Evolutionary conservation across 2,797 vertebrate genomes (phyloP).

Genomic region (Aulostomus chinensis): DNA sequence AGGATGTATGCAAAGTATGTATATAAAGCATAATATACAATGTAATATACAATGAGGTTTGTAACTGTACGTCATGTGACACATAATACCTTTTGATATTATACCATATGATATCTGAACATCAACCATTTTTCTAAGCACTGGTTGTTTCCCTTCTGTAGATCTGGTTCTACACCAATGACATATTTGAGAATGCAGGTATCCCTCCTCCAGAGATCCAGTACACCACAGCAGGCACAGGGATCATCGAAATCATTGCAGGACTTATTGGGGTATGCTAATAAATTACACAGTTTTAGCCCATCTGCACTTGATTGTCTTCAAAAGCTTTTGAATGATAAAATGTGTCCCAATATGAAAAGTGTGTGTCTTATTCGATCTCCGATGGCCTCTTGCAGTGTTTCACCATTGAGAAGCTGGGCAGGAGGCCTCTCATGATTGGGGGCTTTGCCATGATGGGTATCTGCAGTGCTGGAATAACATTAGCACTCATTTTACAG

Average conservation of each 20-base stretch:
- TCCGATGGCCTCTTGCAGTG: conserved; percentile 73
- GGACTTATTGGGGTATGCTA: conserved; percentile 86
- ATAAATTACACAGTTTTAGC: not conserved
- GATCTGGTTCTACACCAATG: conserved; percentile 96
- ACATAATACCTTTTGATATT: too few relatives aligned
- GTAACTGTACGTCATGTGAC: too few relatives aligned
- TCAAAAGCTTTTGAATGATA: not conserved
- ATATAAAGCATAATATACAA: too few relatives aligned
- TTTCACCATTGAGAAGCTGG: conserved; percentile 89
- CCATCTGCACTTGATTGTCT: too few relatives aligned
- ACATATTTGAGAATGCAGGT: conserved; percentile 88
- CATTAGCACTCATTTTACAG: conserved; percentile 85
- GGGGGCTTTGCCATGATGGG: conserved; percentile 88
- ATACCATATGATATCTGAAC: too few relatives aligned
- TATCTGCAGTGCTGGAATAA: conserved; percentile 87
- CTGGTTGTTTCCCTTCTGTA: conserved; percentile 44
- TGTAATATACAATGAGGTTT: too few relatives aligned
- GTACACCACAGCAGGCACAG: conserved; percentile 89
- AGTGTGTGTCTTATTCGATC: not conserved
- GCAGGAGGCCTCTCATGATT: conserved; percentile 87
- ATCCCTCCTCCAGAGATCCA: conserved; percentile 84
- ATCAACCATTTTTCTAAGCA: too few relatives aligned
- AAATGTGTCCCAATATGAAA: not conserved
- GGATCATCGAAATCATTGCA: conserved; percentile 86
- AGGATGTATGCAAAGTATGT: too few relatives aligned